A percentile compares a stretch with the other conserved stretches of the same genome.
Conservation (phyloP, 2,888 invertebrate genomes). For the Coelopa pilipes region DNA sequence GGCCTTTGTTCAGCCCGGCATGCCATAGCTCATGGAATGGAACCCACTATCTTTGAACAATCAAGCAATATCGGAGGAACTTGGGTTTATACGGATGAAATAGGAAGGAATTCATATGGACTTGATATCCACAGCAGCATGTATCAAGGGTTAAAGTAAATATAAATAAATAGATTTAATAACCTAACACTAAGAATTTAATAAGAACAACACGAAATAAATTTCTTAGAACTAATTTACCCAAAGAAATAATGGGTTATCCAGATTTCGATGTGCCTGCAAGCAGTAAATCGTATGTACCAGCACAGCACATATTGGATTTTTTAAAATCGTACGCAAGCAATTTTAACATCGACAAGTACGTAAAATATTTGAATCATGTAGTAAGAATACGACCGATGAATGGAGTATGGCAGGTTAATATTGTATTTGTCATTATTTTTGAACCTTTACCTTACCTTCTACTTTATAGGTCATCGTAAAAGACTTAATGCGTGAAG, state of each 20-base stretch:
- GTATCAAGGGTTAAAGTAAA: conserved; percentile 88
- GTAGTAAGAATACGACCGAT: conserved; percentile 10
- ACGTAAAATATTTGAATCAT: conserved; percentile 13
- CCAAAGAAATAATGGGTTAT: conserved; percentile 28
- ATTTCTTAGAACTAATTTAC: conserved; percentile 21
- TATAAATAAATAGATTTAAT: too few relatives aligned
- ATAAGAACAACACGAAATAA: too few relatives aligned
- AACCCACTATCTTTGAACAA: conserved; percentile 82
- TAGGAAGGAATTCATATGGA: conserved; percentile 79
- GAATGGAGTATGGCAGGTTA: conserved; percentile 13
- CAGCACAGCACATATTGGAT: neutral
- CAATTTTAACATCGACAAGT: conserved; percentile 1
- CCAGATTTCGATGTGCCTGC: conserved; percentile 15
- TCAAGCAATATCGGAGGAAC: conserved; percentile 84
- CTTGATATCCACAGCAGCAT: conserved; percentile 89
- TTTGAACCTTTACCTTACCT: too few relatives aligned
- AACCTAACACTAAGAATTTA: too few relatives aligned
- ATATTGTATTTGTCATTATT: too few relatives aligned
- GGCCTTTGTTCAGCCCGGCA: conserved; percentile 85
- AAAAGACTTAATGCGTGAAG: conserved; percentile 43
- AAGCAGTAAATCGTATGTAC: conserved; percentile 15
- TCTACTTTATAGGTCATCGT: conserved; percentile 42
- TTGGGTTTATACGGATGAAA: conserved; percentile 87
- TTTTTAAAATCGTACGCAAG: conserved; percentile 11
- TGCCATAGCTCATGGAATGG: conserved; percentile 68